Base-by-base conservation (phyloP, 2,797 vertebrate species). In the Amblyopsis hoosieri region DNA sequence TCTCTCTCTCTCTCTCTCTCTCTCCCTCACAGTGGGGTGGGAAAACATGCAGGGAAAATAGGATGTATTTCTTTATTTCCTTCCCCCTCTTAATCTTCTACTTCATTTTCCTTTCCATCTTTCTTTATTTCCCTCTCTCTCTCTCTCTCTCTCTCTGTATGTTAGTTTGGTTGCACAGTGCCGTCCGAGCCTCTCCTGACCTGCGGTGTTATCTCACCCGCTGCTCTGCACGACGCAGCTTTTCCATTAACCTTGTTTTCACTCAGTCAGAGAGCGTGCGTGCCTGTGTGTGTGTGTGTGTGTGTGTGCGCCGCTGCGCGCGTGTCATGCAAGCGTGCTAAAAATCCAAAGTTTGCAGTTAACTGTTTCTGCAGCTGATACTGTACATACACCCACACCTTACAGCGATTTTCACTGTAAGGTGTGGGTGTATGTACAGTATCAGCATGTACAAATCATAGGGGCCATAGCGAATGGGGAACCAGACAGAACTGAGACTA, bases 201-300 rank as follows among this genome's bases (percentile, higher is more conserved):
- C 69, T 56, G 54, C 2, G 29, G 11, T 57, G 66, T 82, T 80
- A 85, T 81, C 80, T 54, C 57, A 62, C 0, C 11, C 69, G 65
- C 59, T 29, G 17, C 62, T 12, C 57, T 61, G 66, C 57, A 60
- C 68, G 64, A 60, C 23, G 62, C 71, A 82, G 60, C 74, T 81
- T 78, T 87, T 85, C 75, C 74, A 90, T 88, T 83, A 86, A 86
- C 80, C 78, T 85, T 82, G 55, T 78, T 80, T 64, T 69, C 66
- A 62, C 66, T 63, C 13, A 37, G 47, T 42, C 60, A 12, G 2
- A 42, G 1, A 54, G n/a, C 7, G 49, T 2, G 4, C 60, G 54
- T 53, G 6, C 49, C 42, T 54, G 17, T 45, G 46, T 33, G 29
- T 29, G 23, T 54, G 45, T 37, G 62, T 33, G 17, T 37, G 52